Percentiles rank a stretch among this genome's conserved stretches.
Conservation (phyloP, 1,140 invertebrate genomes). For the Rhopalosiphum padi region DNA sequence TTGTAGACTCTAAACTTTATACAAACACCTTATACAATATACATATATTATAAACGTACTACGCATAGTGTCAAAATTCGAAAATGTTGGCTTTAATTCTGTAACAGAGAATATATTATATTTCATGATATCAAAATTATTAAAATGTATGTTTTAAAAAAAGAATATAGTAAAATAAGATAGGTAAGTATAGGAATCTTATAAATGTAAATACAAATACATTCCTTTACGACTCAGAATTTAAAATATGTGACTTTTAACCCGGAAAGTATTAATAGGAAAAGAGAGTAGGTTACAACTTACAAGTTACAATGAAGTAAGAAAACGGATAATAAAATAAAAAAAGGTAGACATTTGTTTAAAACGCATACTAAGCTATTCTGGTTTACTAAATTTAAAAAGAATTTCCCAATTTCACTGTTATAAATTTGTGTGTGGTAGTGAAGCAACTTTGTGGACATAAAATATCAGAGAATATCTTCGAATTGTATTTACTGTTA, state of each 20-base stretch:
- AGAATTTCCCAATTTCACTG: neutral
- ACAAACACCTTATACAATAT: neutral
- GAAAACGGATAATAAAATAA: neutral
- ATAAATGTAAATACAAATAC: neutral
- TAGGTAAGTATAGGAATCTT: neutral
- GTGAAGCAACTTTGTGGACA: neutral
- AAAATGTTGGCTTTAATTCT: neutral
- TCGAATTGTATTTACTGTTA: neutral
- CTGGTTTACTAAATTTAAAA: constrained; percentile 2
- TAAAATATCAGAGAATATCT: neutral
- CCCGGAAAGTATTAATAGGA: neutral
- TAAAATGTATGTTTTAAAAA: neutral
- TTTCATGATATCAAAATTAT: too few species aligned
- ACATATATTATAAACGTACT: neutral
- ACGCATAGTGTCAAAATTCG: neutral
- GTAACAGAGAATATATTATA: neutral
- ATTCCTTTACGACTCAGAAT: neutral
- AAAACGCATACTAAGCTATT: neutral
- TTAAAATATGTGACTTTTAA: neutral
- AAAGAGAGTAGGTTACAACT: neutral
- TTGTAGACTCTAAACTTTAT: neutral
- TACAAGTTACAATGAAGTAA: neutral
- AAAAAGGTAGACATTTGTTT: constrained; percentile 11
- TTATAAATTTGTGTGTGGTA: neutral
- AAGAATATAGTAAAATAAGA: neutral